Conservation (phyloP, 2,113 vertebrate species). For the Silurus glanis region DNA sequence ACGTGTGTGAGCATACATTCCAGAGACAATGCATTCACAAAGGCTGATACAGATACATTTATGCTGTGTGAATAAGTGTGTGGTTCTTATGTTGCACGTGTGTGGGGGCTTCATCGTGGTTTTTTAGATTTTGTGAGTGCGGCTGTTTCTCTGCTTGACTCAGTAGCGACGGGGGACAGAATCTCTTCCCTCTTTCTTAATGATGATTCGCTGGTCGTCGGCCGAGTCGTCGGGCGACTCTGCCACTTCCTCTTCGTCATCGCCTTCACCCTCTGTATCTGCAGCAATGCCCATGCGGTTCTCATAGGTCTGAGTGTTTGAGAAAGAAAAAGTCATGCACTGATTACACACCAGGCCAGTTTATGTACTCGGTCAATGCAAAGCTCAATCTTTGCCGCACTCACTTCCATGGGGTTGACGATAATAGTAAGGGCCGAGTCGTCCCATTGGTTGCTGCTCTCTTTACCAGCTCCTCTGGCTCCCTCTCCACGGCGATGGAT, state of each 20-base stretch:
- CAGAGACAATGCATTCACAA: slow-evolving; percentile 73
- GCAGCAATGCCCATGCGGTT: slow-evolving; percentile 73
- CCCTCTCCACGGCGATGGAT: slow-evolving; percentile 81
- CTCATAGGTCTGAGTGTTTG: slow-evolving; percentile 69
- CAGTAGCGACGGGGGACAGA: slow-evolving; percentile 79
- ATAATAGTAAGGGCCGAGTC: slow-evolving; percentile 98
- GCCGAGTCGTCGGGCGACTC: slow-evolving; percentile 80
- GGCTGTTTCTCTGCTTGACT: slow-evolving; percentile 49
- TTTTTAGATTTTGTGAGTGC: slow-evolving; percentile 9
- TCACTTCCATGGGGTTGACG: slow-evolving; percentile 98
- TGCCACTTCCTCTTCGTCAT: slow-evolving; percentile 82
- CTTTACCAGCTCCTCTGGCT: slow-evolving; percentile 72
- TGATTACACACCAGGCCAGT: not conserved
- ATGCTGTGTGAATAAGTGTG: slow-evolving; percentile 56
- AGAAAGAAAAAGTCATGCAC: not conserved
- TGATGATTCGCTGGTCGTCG: slow-evolving; percentile 82
- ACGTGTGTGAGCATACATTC: slow-evolving; percentile 77
- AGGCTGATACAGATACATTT: slow-evolving; percentile 66
- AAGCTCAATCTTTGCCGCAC: not conserved
- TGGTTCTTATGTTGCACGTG: slow-evolving; percentile 54
- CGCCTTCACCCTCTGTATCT: slow-evolving; percentile 68
- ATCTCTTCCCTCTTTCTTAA: slow-evolving; percentile 77
- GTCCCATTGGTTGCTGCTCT: slow-evolving; percentile 88
- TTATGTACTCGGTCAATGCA: not conserved
- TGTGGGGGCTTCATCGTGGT: slow-evolving; percentile 19